These are phyloP conservation scores for Moxostoma hubbsi DNA, from an alignment of 2,797 vertebrate species.

Conservation along the genomic window DNA sequence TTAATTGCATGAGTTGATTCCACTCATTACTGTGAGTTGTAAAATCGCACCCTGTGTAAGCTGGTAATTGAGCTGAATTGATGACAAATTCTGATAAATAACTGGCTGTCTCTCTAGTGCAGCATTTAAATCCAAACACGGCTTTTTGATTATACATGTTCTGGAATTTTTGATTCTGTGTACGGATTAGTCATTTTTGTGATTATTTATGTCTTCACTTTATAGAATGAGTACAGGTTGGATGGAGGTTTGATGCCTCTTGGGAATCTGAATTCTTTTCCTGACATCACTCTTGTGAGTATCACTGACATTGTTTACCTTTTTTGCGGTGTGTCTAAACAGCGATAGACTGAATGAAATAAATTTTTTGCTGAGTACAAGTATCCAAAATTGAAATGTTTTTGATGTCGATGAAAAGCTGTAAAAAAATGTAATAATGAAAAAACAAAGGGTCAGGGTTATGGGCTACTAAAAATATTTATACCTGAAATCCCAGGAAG, in stretches of 20 bases:
- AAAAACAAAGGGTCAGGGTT: background rate
- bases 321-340: background rate
- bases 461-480: background rate
- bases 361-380: background rate
- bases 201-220: constrained; percentile 40
- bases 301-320: background rate
- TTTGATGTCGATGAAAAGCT: background rate
- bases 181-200: background rate
- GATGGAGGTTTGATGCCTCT: constrained; percentile 75
- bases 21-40: constrained; percentile 39
- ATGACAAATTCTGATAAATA: constrained; percentile 46
- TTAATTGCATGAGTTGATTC: constrained; percentile 54
- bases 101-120: constrained; percentile 12
- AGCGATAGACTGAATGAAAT: background rate
- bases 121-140: background rate
- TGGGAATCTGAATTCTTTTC: constrained; percentile 74
- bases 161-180: constrained; percentile 6
- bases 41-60: constrained; percentile 52
- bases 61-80: constrained; percentile 62
- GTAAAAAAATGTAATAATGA: background rate
- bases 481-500: background rate
- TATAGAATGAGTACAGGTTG: constrained; percentile 80
- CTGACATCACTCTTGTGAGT: constrained; percentile 86
- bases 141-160: constrained; percentile 19
- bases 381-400: background rate